Base-by-base conservation (phyloP, 2,888 invertebrate species). In the Drosophila eohydei region DNA sequence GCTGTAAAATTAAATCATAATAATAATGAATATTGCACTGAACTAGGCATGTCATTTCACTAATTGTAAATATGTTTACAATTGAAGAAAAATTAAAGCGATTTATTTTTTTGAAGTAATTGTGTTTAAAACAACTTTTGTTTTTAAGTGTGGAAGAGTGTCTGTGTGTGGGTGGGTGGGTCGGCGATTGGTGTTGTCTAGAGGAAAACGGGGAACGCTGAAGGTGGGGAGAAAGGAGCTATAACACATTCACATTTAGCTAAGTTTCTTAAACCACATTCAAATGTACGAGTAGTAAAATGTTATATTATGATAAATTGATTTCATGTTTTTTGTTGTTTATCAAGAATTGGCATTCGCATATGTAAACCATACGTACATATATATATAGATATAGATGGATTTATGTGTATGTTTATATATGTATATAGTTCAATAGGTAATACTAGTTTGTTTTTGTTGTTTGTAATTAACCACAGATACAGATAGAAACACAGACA, bases 311-410 rank as follows among this genome's bases (percentile, higher is more conserved):
- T 71, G 71, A 75, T 74, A 74, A 71, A 75, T 67, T 76, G 71
- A 71, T 74, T 71, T 71, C 50, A 65, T 66, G 46, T 54, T 57
- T 58, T 46, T 64, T 65, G 36, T 65, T 71, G 38, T 71, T 71
- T 70, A 86, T 81, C 71, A 85, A 80, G 83, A 83, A 80, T 88
- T 84, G 88, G 88, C 83, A 88, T 77, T 85, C 78, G 85, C 80
- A 72, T 81, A 83, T 67, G 67, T 79, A 70, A 81, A 77, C 66
- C 63, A 67, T 64, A 71, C 74, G 68, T 57, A 74, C 21, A 59
- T 54, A 58, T 54, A 36, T 58, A 28, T 36, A 36, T 58, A 36
- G n/a, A 41, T 60, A 66, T 60, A 48, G 55, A 36, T 30, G 44
- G 41, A 43, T 58, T 48, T 41, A 40, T 62, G 34, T 67, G 55